These are phyloP conservation scores for Steinernema khuongi DNA, from an alignment of 1,140 invertebrate species.

Conservation along the genomic window DNA sequence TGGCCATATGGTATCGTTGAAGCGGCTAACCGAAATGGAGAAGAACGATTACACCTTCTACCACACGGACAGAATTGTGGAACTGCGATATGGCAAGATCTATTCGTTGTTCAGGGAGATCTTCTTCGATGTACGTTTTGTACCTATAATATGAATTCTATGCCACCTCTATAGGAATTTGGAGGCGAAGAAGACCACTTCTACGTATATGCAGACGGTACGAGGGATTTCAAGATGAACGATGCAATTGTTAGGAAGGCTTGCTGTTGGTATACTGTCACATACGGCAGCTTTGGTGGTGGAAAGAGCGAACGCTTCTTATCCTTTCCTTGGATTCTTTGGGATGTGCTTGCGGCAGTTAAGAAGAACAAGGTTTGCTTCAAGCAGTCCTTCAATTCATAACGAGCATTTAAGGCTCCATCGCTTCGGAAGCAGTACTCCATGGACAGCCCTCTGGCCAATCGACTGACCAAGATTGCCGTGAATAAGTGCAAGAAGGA, in stretches of 20 bases:
- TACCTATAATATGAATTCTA: slow-evolving; percentile 23
- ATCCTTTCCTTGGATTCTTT: slow-evolving; percentile 44
- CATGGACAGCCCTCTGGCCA: background rate
- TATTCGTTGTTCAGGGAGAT: slow-evolving; percentile 25
- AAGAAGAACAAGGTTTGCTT: slow-evolving; percentile 26
- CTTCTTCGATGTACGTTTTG: slow-evolving; percentile 35
- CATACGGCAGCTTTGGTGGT: slow-evolving; percentile 29
- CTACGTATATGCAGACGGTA: slow-evolving; percentile 20
- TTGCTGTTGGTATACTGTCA: slow-evolving; percentile 49
- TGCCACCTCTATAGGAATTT: slow-evolving; percentile 37
- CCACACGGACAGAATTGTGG: slow-evolving; percentile 43
- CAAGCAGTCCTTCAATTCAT: too few relatives aligned
- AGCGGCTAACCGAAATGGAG: slow-evolving; percentile 40
- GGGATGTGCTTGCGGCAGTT: slow-evolving; percentile 39
- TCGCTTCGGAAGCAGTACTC: too few relatives aligned
- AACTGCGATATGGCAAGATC: slow-evolving; percentile 36
- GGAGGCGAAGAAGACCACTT: slow-evolving; percentile 30
- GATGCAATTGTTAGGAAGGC: slow-evolving; percentile 38
- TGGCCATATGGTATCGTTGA: slow-evolving; percentile 41
- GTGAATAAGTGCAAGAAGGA: background rate
- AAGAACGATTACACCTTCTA: slow-evolving; percentile 46
- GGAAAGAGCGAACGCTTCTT: slow-evolving; percentile 9
- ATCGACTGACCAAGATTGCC: background rate
- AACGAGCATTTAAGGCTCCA: too few relatives aligned
- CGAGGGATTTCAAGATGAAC: background rate